These are phyloP conservation scores for Caenorhabditis sp. DNA, from an alignment of 2,888 invertebrate species.

Conservation along the genomic window DNA sequence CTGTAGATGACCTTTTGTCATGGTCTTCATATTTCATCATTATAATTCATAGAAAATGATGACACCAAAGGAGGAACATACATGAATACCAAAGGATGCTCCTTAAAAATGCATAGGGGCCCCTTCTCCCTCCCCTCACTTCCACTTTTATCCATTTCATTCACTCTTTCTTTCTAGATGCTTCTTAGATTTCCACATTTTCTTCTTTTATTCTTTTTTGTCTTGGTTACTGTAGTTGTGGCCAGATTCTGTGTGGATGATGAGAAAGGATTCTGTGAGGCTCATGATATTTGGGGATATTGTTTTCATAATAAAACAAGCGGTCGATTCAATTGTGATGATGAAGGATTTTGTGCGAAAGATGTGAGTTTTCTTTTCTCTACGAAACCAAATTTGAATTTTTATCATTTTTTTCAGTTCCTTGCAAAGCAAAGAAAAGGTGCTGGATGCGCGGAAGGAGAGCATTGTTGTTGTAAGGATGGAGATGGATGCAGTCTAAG, in stretches of 20 bases:
- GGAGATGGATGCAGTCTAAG: constrained; percentile 55
- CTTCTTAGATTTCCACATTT: background rate
- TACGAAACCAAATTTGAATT: too few species aligned
- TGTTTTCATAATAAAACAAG: constrained; percentile 62
- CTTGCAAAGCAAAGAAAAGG: constrained; percentile 46
- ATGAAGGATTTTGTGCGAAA: constrained; percentile 48
- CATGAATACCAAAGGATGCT: background rate
- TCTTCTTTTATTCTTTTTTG: constrained; percentile 9
- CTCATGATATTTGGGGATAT: constrained; percentile 58
- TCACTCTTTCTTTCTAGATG: background rate
- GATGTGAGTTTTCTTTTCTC: constrained; percentile 2
- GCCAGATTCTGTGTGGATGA: constrained; percentile 34
- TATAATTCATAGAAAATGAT: too few species aligned
- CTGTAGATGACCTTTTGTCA: too few species aligned
- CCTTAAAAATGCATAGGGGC: background rate
- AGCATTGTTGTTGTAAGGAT: constrained; percentile 61
- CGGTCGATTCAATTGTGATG: constrained; percentile 60
- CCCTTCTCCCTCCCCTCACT: background rate
- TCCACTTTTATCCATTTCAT: background rate
- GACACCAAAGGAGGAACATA: too few species aligned
- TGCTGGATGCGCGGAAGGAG: constrained; percentile 49
- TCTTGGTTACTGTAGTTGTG: background rate
- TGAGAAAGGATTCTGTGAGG: constrained; percentile 49
- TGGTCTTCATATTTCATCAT: too few species aligned
- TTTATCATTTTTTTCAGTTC: too few species aligned